Evolutionary conservation across 1,140 invertebrate genomes (phyloP).

Genomic region (Drosophila saltans): DNA sequence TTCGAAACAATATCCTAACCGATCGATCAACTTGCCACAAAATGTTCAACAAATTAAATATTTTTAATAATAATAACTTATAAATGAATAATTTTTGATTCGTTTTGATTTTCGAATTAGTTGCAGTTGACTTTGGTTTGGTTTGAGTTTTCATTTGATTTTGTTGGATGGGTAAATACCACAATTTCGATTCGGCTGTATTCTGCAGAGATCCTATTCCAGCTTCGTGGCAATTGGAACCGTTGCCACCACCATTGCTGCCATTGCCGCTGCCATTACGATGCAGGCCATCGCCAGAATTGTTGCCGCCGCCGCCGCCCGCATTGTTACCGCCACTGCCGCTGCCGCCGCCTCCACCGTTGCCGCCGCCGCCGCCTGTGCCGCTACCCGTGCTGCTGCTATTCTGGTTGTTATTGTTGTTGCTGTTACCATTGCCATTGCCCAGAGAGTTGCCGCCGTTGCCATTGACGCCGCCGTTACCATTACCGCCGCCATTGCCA

Average conservation of each 20-base stretch:
- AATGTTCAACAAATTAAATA: no score
- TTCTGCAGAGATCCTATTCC: slow-evolving; percentile 83
- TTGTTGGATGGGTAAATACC: slow-evolving; percentile 88
- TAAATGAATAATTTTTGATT: slow-evolving; percentile 6
- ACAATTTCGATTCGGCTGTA: slow-evolving; percentile 86
- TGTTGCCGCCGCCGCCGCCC: slow-evolving; percentile 58
- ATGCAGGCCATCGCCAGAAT: slow-evolving; percentile 69
- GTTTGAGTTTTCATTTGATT: slow-evolving; percentile 83
- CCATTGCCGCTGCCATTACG: slow-evolving; percentile 78
- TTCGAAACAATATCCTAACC: no score
- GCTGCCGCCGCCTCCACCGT: slow-evolving; percentile 29
- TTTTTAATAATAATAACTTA: no score
- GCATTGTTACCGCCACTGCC: slow-evolving; percentile 60
- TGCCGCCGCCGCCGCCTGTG: slow-evolving; percentile 48
- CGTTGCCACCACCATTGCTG: slow-evolving; percentile 54
- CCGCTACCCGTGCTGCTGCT: slow-evolving; percentile 65
- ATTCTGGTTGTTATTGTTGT: slow-evolving; percentile 85
- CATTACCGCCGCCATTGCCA: slow-evolving; percentile 81
- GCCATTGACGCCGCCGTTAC: slow-evolving; percentile 83
- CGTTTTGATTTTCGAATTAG: slow-evolving; percentile 29
- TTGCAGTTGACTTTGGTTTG: slow-evolving; percentile 80
- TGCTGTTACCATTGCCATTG: slow-evolving; percentile 60
- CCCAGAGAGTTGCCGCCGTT: slow-evolving; percentile 62
- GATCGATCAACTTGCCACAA: no score
- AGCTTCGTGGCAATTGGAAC: slow-evolving; percentile 72